A percentile compares a stretch with the other conserved stretches of the same genome.
Conservation (phyloP, 2,888 invertebrate genomes). For the Philereme vetulata region DNA sequence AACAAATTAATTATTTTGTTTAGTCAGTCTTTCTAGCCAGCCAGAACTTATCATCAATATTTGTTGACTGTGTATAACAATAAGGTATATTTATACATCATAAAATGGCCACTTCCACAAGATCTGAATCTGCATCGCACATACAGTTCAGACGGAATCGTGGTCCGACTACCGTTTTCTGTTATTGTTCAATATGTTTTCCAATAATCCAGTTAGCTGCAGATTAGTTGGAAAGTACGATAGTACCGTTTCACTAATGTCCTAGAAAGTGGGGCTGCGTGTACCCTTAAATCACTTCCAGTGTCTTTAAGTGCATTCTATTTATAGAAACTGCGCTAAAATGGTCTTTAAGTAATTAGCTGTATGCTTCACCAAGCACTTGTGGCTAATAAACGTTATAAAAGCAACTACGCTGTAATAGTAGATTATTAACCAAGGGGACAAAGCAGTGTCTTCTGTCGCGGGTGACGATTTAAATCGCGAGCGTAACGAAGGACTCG, state of each 20-base stretch:
- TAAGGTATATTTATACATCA: too few relatives aligned
- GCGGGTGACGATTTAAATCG: too few relatives aligned
- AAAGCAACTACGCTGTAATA: too few relatives aligned
- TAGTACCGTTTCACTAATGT: constrained; percentile 66
- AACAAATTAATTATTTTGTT: too few relatives aligned
- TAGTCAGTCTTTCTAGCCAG: too few relatives aligned
- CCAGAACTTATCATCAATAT: too few relatives aligned
- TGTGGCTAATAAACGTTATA: too few relatives aligned
- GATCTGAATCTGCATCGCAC: constrained; percentile 30
- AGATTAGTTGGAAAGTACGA: constrained; percentile 69
- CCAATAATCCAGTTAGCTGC: constrained; percentile 72
- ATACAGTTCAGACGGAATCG: constrained; percentile 60
- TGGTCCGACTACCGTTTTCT: constrained; percentile 72
- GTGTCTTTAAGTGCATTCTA: constrained; percentile 34
- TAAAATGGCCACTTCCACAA: constrained; percentile 47
- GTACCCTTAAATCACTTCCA: constrained; percentile 49
- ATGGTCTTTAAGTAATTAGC: constrained; percentile 7
- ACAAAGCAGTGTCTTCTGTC: too few relatives aligned
- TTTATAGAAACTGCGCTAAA: constrained; percentile 16
- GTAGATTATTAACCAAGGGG: too few relatives aligned
- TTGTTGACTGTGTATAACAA: too few relatives aligned
- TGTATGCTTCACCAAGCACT: not conserved
- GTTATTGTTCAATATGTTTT: constrained; percentile 82
- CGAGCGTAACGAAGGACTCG: too few relatives aligned
- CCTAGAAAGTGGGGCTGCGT: constrained; percentile 60